These are phyloP conservation scores for Agrilus cyanescens DNA, from an alignment of 2,888 invertebrate species.

Conservation along the genomic window DNA sequence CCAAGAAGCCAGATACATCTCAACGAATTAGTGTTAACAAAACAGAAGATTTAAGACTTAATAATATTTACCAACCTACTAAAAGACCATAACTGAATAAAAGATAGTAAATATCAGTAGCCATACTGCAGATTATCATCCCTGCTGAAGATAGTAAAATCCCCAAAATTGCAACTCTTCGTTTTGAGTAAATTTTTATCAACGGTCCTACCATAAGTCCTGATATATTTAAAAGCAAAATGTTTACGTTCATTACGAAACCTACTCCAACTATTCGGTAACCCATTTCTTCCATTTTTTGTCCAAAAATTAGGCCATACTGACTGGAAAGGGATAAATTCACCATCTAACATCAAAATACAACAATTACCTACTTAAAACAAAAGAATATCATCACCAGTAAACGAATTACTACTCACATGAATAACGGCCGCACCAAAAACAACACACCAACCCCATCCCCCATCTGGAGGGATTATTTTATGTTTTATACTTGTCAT, in stretches of 20 bases:
- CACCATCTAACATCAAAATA: slow-evolving; percentile 36
- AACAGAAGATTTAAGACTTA: no score
- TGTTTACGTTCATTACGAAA: slow-evolving; percentile 54
- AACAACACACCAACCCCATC: slow-evolving; percentile 64
- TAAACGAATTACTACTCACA: slow-evolving; percentile 40
- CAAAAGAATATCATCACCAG: no score
- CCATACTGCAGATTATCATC: slow-evolving; percentile 40
- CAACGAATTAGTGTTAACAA: no score
- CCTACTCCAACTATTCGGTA: slow-evolving; percentile 55
- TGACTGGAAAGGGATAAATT: slow-evolving; percentile 60
- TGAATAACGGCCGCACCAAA: slow-evolving; percentile 53
- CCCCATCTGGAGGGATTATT: slow-evolving; percentile 46
- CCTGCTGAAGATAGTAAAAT: slow-evolving; percentile 42
- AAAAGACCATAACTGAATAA: slow-evolving; percentile 44
- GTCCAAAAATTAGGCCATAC: slow-evolving; percentile 58
- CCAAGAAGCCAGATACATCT: no score
- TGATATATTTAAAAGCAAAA: slow-evolving; percentile 51
- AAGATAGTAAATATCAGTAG: slow-evolving; percentile 41
- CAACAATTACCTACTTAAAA: slow-evolving; percentile 5
- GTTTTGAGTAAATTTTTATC: slow-evolving; percentile 43
- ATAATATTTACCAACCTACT: slow-evolving; percentile 30
- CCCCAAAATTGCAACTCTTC: slow-evolving; percentile 43
- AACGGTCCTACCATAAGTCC: slow-evolving; percentile 58
- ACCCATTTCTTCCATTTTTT: slow-evolving; percentile 49
- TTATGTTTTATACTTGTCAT: no score